Evolutionary conservation across 2,888 invertebrate species (phyloP), one percentile per base, ranked within the genome.

Genomic region (Agapetus fuscipes): DNA sequence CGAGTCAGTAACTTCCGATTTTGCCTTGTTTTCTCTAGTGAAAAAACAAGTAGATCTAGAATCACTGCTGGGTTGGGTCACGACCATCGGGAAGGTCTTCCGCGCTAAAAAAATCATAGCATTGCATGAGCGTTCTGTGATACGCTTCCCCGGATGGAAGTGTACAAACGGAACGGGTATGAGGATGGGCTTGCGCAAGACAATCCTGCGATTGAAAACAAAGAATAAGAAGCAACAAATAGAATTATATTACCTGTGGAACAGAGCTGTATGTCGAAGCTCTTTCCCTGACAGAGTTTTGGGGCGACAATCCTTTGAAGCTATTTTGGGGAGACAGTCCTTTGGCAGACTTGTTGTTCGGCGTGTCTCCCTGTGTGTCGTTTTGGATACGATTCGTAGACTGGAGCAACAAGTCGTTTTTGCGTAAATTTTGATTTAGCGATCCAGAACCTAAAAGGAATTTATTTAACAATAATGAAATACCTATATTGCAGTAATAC

Each of bases 281-380:
- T 50, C 62, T 56, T 54, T 74, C 70, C 53, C 72, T 71, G 48
- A 81, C 71, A 11, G 83, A 81, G 61, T 81, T 82, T 56, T 83
- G 83, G 14, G 83, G 81, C 56, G 81, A 83, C 43, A 80, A 58
- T 25, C 67, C 59, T 49, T 61, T 70, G 47, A 60, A 59, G 57
- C 64, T 69, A 60, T 76, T 78, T 57, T 79, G 80, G 26, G 79
- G 77, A 53, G 77, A 78, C 44, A 77, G 59, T 27, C 67, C 59
- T 49, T 61, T 70, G 43, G 59, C 57, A 54, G 64, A 67, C 48
- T 57, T 57, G 52, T 79, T 80, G 58, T 80, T 78, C 5, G 78
- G 76, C 26, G 74, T 61, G 52, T 80, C 83, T 17, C 79, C 78
- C 54, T 83, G 84, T 1, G 83, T 85, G 54, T 85, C 82, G 56